phyloP scores from a whole-genome alignment of 2,888 invertebrate genomes.

The Apamea anceps region DNA sequence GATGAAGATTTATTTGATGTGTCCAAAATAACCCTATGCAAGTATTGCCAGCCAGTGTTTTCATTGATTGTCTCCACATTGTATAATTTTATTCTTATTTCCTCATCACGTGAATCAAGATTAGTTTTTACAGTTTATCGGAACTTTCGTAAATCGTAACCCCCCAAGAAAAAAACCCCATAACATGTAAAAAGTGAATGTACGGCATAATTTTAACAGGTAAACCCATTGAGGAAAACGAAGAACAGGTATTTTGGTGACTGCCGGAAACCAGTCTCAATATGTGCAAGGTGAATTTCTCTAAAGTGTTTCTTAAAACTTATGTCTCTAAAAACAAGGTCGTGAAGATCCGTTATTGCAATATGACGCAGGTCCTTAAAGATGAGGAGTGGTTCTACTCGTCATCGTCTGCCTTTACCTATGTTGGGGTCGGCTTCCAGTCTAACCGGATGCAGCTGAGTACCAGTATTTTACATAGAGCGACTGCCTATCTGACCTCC shows the following conservation, averaged over 20 bases:
- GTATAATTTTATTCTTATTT: not conserved
- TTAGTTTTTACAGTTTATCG: not conserved
- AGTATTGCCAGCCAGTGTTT: no score
- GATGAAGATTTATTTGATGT: no score
- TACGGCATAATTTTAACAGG: slow-evolving; percentile 12
- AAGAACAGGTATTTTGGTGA: slow-evolving; percentile 25
- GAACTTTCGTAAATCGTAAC: not conserved
- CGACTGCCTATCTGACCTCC: not conserved
- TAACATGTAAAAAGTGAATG: slow-evolving; percentile 17
- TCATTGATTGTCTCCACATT: no score
- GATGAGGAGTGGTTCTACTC: not conserved
- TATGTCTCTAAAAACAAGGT: not conserved
- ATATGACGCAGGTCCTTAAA: not conserved
- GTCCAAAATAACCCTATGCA: no score
- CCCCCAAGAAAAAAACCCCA: not conserved
- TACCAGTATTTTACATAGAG: not conserved
- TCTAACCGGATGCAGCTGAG: not conserved
- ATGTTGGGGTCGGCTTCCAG: not conserved
- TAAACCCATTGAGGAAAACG: slow-evolving; percentile 43
- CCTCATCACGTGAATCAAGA: not conserved
- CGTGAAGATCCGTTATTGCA: slow-evolving; percentile 11
- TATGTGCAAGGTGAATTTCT: slow-evolving; percentile 11
- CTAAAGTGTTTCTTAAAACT: slow-evolving; percentile 1
- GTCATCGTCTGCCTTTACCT: not conserved
- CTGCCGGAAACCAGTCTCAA: slow-evolving; percentile 40